A percentile compares a stretch with the other conserved stretches of the same genome.
phyloP scores from a whole-genome alignment of 2,113 vertebrate genomes.

The Motacilla alba region DNA sequence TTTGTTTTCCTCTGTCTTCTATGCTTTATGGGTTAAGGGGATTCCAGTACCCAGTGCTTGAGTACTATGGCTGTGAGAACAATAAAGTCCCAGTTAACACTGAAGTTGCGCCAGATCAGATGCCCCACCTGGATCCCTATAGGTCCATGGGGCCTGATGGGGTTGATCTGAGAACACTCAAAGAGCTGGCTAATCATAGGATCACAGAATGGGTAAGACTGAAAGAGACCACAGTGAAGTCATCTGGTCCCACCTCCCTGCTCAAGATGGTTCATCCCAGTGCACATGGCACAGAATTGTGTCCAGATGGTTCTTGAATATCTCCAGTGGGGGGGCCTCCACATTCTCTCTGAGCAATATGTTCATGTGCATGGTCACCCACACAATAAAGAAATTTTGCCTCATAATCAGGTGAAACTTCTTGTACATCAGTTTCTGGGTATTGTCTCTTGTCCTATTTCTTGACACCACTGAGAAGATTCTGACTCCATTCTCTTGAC shows the following conservation, averaged over 20 bases:
- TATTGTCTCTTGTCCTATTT: background rate
- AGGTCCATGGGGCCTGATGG: background rate
- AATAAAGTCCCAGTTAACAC: background rate
- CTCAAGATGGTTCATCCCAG: background rate
- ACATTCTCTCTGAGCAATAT: background rate
- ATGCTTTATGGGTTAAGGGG: background rate
- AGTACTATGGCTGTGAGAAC: background rate
- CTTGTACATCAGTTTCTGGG: background rate
- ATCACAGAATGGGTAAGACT: background rate
- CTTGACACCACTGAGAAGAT: background rate
- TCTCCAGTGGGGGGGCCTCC: too few relatives aligned
- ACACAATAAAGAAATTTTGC: background rate
- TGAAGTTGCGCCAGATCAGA: background rate
- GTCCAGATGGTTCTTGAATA: background rate
- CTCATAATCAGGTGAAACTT: background rate
- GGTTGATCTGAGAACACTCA: background rate
- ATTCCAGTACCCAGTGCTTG: background rate
- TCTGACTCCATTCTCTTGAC: background rate
- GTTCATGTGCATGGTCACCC: background rate
- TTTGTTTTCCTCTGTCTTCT: background rate
- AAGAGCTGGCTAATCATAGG: background rate
- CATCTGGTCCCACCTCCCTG: background rate
- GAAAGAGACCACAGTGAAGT: background rate
- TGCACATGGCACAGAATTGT: background rate
- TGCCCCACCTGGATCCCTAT: background rate